These are phyloP conservation scores for Labeo rohita DNA, from an alignment of 2,113 vertebrate genomes.

Conservation along the genomic window DNA sequence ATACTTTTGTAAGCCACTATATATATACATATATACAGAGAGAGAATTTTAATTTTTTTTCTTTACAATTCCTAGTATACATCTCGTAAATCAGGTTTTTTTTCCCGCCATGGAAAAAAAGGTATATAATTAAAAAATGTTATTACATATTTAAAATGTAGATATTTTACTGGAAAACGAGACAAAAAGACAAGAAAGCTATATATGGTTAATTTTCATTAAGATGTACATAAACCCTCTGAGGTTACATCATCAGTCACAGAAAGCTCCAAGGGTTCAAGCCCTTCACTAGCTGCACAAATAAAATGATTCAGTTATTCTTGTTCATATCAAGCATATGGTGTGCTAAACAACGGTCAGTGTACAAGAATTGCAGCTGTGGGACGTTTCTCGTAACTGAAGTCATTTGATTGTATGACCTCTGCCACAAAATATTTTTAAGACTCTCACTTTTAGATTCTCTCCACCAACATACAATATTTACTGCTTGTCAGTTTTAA, in stretches of 20 bases:
- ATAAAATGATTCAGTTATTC: constrained; percentile 18
- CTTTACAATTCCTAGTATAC: too few relatives aligned
- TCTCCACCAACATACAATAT: constrained; percentile 1
- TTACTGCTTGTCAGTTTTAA: constrained; percentile 10
- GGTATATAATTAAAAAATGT: too few relatives aligned
- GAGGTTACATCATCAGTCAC: background rate
- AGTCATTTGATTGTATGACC: constrained; percentile 35
- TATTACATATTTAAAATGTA: too few relatives aligned
- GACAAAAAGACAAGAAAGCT: background rate
- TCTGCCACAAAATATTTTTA: constrained; percentile 33
- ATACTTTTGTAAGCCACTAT: too few relatives aligned
- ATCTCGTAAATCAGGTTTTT: too few relatives aligned
- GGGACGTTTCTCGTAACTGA: constrained; percentile 34
- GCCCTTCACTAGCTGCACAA: background rate
- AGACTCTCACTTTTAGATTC: background rate
- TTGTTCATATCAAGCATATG: constrained; percentile 39
- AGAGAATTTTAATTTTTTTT: too few relatives aligned
- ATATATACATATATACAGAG: too few relatives aligned
- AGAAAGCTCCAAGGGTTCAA: background rate
- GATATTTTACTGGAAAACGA: background rate
- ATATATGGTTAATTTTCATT: too few relatives aligned
- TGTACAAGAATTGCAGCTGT: constrained; percentile 29
- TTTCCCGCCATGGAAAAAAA: too few relatives aligned
- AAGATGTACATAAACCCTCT: background rate
- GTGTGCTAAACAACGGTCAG: background rate